Conservation (phyloP, 2,797 vertebrate species). For the Intellagama lesueurii region DNA sequence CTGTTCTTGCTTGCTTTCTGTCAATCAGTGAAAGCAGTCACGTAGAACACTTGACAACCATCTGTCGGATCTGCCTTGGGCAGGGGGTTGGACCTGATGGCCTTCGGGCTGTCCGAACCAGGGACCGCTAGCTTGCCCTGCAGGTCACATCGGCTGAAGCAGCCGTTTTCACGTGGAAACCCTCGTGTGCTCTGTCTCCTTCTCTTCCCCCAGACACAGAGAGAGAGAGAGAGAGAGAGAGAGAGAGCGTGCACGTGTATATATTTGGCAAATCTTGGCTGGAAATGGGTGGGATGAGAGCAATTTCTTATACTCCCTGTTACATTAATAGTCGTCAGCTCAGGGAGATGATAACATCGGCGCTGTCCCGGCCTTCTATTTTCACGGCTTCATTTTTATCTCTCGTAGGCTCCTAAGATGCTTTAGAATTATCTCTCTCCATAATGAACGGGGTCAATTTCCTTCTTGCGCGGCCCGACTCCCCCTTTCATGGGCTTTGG, state of each 20-base stretch:
- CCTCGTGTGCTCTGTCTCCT: background rate
- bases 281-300: conserved; percentile 39
- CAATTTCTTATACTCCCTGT: conserved; percentile 25
- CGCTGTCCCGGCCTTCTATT: conserved; percentile 27
- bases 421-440: conserved; percentile 29
- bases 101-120: background rate
- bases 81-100: no score
- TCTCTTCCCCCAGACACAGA: no score
- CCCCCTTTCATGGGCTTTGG: background rate
- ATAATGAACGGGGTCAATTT: conserved; percentile 11
- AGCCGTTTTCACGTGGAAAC: background rate
- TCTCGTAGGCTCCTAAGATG: conserved; percentile 42
- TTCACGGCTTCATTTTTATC: conserved; percentile 41
- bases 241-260: no score
- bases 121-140: no score
- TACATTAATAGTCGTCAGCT: conserved; percentile 4
- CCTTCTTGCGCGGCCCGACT: conserved; percentile 15
- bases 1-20: no score
- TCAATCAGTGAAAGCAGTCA: no score
- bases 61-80: no score
- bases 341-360: conserved; percentile 12
- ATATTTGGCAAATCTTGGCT: conserved; percentile 33
- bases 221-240: no score
- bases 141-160: background rate
- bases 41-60: no score